Percentiles rank a stretch among this genome's conserved stretches.
Conservation (phyloP, 1,140 invertebrate genomes). For the Bombus confusus region DNA sequence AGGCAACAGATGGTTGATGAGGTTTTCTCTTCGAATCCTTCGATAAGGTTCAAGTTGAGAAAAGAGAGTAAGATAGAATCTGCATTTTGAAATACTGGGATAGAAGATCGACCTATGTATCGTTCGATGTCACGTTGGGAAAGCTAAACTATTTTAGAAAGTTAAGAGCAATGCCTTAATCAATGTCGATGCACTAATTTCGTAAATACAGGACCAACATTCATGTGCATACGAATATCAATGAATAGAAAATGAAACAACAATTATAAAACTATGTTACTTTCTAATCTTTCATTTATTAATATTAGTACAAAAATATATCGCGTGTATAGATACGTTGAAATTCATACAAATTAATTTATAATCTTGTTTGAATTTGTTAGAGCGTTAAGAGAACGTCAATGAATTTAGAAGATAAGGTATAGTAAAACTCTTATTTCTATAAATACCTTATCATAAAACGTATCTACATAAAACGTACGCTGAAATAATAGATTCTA, state of each 20-base stretch:
- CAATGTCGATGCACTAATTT: neutral
- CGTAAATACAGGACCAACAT: neutral
- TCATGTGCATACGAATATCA: neutral
- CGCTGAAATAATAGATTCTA: too few species aligned
- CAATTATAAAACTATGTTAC: neutral
- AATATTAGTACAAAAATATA: neutral
- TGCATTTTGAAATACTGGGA: neutral
- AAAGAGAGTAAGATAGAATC: neutral
- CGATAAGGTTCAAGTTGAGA: neutral
- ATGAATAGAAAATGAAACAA: neutral
- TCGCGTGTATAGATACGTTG: neutral
- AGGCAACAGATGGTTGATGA: neutral
- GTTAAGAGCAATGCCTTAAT: neutral
- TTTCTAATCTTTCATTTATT: neutral
- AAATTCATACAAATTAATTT: neutral
- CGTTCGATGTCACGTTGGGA: neutral
- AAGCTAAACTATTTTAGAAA: conserved; percentile 29
- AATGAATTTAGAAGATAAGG: neutral
- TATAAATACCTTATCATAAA: too few species aligned
- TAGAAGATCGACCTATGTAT: neutral
- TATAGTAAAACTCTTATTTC: too few species aligned
- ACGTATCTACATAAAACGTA: too few species aligned
- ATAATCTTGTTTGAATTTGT: neutral
- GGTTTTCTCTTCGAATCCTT: neutral
- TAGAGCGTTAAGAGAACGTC: neutral